A percentile compares a stretch with the other conserved stretches of the same genome.
Evolutionary conservation across 1,140 invertebrate genomes (phyloP).

Genomic region (Caenorhabditis inopinata): DNA sequence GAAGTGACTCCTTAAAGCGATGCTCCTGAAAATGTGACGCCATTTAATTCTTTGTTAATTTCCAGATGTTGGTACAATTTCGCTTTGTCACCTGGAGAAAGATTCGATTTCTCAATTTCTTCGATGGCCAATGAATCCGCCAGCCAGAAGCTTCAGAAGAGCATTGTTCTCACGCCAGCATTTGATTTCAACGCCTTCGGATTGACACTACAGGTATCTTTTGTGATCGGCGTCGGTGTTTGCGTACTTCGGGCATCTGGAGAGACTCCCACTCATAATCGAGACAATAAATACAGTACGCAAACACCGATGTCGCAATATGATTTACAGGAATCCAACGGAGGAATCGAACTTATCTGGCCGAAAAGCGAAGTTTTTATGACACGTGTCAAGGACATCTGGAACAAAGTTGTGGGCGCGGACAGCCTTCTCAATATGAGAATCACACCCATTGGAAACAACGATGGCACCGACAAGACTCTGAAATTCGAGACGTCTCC

Average conservation of each 20-base stretch:
- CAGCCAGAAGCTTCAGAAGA: constrained; percentile 57
- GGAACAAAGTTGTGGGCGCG: constrained; percentile 57
- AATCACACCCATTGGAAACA: constrained; percentile 48
- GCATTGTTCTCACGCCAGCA: constrained; percentile 57
- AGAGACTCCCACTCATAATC: too few species aligned
- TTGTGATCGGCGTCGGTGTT: too few species aligned
- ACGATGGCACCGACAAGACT: constrained; percentile 20
- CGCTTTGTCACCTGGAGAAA: constrained; percentile 53
- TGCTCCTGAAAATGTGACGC: too few species aligned
- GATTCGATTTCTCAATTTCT: constrained; percentile 61
- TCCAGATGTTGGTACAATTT: constrained; percentile 52
- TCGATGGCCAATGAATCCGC: constrained; percentile 47
- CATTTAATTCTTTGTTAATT: background rate
- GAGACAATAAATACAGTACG: too few species aligned
- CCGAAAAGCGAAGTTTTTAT: constrained; percentile 55
- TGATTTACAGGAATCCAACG: constrained; percentile 41
- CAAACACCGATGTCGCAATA: too few species aligned
- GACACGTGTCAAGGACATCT: constrained; percentile 56
- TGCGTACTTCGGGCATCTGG: too few species aligned
- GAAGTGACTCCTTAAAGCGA: too few species aligned
- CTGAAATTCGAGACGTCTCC: constrained; percentile 56
- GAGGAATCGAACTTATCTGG: constrained; percentile 51
- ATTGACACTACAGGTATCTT: constrained; percentile 52
- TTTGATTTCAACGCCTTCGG: constrained; percentile 63
- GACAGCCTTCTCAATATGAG: constrained; percentile 59